Evolutionary conservation across 2,797 vertebrate species (phyloP), one percentile per base, ranked within the genome.

Genomic region (Sternotherus odoratus): DNA sequence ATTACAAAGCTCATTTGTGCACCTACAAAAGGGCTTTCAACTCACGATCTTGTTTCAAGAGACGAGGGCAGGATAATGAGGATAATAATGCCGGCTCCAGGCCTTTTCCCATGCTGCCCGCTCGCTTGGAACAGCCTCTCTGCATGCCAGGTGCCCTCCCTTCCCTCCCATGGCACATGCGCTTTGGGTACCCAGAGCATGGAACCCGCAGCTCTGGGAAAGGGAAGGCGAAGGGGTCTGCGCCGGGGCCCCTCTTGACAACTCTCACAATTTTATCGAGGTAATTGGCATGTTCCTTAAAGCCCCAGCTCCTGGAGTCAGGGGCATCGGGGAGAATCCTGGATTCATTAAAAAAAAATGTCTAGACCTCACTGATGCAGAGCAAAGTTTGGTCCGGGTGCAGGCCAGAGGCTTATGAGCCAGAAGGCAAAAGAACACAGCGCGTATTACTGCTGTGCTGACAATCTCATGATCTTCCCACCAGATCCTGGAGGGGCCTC

Each of bases 1-100:
- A 4, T 30, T 75, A 89, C 92, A 95, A 92, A 91, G 90, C 86
- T 80, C 4, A 2, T 79, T 93, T 95, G 87, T 96, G 82, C 87
- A 43, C 39, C 80, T 2, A 80, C 69, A 82, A 94, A 85, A 91
- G 88, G 23, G 33, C 81, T 87, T 77, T 94, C 84, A 69, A 46
- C 23, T 8, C 23, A 8, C 54, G 69, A n/a, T 82, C 82, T 56
- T 36, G 60, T 43, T 69, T 87, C 46, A 36, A 83, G 85, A 91
- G 85, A 72, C 88, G 83, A 17, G 74, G 74, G 50, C 79, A 56
- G 94, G 95, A 36, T 23, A 92, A 75, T 49, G 16, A 30, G 1
- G n/a, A 30, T 69, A 88, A 83, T 69, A 6, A 63, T 88, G 88
- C 86, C 86, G 88, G 79, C 50, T 89, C 83, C 82, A 57, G 72